Conservation (phyloP, 2,888 invertebrate species). For the Leucophenga montana region DNA sequence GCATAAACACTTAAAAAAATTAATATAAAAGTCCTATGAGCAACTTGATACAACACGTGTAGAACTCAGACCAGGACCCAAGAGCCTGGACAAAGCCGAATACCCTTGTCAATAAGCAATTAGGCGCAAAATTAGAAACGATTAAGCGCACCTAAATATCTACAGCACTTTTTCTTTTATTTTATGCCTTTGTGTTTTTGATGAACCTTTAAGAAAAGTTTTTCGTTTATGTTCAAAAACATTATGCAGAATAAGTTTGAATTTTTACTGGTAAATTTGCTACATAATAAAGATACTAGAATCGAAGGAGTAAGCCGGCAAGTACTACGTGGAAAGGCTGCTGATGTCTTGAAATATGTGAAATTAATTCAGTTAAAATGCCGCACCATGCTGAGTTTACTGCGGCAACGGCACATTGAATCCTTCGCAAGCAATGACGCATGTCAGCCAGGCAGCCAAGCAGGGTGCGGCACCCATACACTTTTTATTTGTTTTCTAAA, state of each 20-base stretch:
- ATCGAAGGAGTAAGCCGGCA: background rate
- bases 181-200: background rate
- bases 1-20: constrained; percentile 8
- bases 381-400: constrained; percentile 31
- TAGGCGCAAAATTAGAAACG: constrained; percentile 12
- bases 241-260: background rate
- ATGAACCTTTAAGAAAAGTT: constrained; percentile 2
- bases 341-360: constrained; percentile 38
- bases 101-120: constrained; percentile 19
- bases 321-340: background rate
- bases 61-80: background rate
- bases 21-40: background rate
- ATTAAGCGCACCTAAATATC: constrained; percentile 20
- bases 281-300: background rate
- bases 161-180: background rate
- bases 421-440: constrained; percentile 39
- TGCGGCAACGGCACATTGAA: too few species aligned
- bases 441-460: constrained; percentile 19
- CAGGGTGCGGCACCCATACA: constrained; percentile 38
- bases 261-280: background rate
- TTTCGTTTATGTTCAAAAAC: background rate
- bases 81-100: background rate
- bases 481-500: background rate
- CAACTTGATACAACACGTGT: too few species aligned
- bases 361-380: constrained; percentile 60